Evolutionary conservation across 1,140 invertebrate genomes (phyloP).

Genomic region (Drosophila murphyi): DNA sequence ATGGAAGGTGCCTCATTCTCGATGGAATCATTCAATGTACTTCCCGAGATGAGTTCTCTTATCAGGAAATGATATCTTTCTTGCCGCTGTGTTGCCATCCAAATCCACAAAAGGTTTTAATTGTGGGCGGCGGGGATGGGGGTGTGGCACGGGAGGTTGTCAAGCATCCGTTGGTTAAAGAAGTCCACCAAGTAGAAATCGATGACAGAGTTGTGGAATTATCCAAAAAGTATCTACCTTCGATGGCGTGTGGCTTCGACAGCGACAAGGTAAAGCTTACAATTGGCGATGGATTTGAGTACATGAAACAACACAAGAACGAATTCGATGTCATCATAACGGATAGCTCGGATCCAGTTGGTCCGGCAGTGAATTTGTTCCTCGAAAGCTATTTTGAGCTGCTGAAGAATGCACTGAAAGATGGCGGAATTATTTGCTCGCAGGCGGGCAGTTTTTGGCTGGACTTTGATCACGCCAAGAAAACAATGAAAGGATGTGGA

Average conservation of each 20-base stretch:
- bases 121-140: constrained; percentile 97
- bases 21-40: constrained; percentile 99
- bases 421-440: constrained; percentile 95
- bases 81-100: constrained; percentile 96
- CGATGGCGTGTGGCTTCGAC: constrained; percentile 94
- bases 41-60: constrained; percentile 98
- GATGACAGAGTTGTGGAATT: constrained; percentile 96
- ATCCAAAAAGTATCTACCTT: constrained; percentile 95
- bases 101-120: constrained; percentile 95
- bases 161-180: constrained; percentile 95
- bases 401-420: constrained; percentile 92
- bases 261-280: constrained; percentile 93
- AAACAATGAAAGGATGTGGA: constrained; percentile 90
- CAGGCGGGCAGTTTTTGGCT: constrained; percentile 97
- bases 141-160: constrained; percentile 96
- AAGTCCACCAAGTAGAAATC: constrained; percentile 97
- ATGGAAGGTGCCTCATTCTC: constrained; percentile 95
- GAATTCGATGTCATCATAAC: constrained; percentile 99
- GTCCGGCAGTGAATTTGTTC: constrained; percentile 90
- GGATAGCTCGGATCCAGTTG: constrained; percentile 98
- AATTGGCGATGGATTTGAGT: constrained; percentile 97
- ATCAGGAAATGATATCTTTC: constrained; percentile 99
- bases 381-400: constrained; percentile 95
- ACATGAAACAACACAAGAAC: constrained; percentile 93
- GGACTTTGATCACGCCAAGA: constrained; percentile 91